These are phyloP conservation scores for Vicugna pacos DNA, from an alignment of 2,113 vertebrate species.

Conservation along the genomic window DNA sequence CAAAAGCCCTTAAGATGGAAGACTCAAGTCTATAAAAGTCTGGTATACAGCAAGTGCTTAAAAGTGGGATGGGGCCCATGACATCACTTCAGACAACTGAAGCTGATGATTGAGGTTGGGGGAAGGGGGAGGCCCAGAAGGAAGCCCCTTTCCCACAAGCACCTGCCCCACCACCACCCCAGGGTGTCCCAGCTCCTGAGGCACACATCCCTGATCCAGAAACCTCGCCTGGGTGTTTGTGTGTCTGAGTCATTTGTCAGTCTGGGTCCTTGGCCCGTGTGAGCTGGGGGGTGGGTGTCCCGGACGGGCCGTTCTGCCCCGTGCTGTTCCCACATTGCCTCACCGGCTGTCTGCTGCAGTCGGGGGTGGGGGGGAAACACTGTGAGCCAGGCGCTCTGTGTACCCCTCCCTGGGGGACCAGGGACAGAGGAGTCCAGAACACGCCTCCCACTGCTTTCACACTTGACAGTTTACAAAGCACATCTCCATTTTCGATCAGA, in stretches of 20 bases:
- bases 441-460: conserved; percentile 49
- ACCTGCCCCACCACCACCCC: too few species aligned
- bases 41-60: not conserved
- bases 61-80: not conserved
- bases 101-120: not conserved
- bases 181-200: not conserved
- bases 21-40: not conserved
- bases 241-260: conserved; percentile 71
- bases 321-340: conserved; percentile 41
- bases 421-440: not conserved
- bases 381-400: not conserved
- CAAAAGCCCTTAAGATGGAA: not conserved
- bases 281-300: conserved; percentile 19
- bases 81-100: not conserved
- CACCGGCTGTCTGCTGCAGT: not conserved
- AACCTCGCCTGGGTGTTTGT: conserved; percentile 46
- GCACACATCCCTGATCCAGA: not conserved
- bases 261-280: conserved; percentile 65
- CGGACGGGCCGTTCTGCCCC: conserved; percentile 36
- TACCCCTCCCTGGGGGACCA: not conserved
- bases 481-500: conserved; percentile 49
- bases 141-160: not conserved
- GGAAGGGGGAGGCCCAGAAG: not conserved
- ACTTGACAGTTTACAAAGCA: conserved; percentile 76
- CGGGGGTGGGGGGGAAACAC: not conserved